Evolutionary conservation across 2,797 vertebrate species (phyloP).

Genomic region (Liasis olivaceus): DNA sequence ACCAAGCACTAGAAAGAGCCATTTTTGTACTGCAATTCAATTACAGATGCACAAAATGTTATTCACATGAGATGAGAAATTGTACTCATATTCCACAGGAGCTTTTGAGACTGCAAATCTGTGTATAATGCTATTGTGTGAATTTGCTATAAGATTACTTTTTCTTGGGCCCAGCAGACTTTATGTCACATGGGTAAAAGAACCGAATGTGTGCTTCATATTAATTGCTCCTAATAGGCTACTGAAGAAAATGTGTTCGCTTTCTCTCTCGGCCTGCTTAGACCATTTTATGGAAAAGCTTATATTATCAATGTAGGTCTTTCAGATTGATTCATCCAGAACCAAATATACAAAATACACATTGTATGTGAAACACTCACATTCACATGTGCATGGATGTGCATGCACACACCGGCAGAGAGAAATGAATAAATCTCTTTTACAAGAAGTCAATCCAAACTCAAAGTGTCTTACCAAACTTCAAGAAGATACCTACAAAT

Average conservation of each 20-base stretch:
- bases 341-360: neutral
- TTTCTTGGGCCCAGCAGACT: neutral
- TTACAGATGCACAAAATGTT: neutral
- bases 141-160: neutral
- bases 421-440: neutral
- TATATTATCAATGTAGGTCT: neutral
- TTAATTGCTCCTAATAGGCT: neutral
- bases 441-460: neutral
- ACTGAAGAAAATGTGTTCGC: neutral
- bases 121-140: neutral
- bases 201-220: neutral
- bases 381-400: neutral
- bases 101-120: neutral
- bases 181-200: neutral
- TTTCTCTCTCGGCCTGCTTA: neutral
- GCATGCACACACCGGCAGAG: no score
- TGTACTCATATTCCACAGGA: neutral
- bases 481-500: neutral
- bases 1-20: neutral
- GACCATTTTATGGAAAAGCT: neutral
- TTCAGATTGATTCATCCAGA: neutral
- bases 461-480: neutral
- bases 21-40: neutral
- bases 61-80: conserved; percentile 13
- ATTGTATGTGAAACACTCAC: neutral